Evolutionary conservation across 2,888 invertebrate species (phyloP).

Genomic region (Parascotia fuliginaria): DNA sequence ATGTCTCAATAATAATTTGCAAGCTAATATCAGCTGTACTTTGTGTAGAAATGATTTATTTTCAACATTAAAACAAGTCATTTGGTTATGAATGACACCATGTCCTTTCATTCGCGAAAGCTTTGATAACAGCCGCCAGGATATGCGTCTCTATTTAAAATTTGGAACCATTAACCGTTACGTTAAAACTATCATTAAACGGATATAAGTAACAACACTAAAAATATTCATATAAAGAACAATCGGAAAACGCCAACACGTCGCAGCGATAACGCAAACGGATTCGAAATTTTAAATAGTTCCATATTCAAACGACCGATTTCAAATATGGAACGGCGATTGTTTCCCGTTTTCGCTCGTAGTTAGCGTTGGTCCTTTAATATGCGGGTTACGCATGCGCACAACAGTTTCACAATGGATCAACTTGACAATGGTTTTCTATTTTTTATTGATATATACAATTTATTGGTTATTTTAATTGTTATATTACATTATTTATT

Average conservation of each 20-base stretch:
- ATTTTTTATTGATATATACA: constrained; percentile 51
- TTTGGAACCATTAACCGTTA: constrained; percentile 42
- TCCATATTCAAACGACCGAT: constrained; percentile 79
- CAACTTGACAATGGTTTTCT: constrained; percentile 65
- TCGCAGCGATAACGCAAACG: constrained; percentile 82
- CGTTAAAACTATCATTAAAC: constrained; percentile 46
- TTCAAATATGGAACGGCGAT: constrained; percentile 82
- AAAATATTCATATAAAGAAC: constrained; percentile 62
- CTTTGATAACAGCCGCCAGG: constrained; percentile 39
- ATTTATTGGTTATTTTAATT: constrained; percentile 31
- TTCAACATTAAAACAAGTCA: constrained; percentile 12
- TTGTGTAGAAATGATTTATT: constrained; percentile 15
- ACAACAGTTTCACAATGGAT: constrained; percentile 82
- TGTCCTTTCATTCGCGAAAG: constrained; percentile 27
- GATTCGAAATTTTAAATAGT: constrained; percentile 86
- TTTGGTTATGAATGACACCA: constrained; percentile 34
- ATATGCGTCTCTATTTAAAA: constrained; percentile 36
- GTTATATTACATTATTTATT: constrained; percentile 24
- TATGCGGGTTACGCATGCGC: constrained; percentile 81
- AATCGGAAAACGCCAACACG: constrained; percentile 82
- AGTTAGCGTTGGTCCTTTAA: constrained; percentile 77
- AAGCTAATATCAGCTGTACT: neutral
- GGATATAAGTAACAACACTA: constrained; percentile 52
- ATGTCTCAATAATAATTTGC: constrained; percentile 25
- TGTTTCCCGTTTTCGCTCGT: constrained; percentile 84